Evolutionary conservation across 2,888 invertebrate species (phyloP), one percentile per base, ranked within the genome.

Genomic region (Netelia fuscicornis): DNA sequence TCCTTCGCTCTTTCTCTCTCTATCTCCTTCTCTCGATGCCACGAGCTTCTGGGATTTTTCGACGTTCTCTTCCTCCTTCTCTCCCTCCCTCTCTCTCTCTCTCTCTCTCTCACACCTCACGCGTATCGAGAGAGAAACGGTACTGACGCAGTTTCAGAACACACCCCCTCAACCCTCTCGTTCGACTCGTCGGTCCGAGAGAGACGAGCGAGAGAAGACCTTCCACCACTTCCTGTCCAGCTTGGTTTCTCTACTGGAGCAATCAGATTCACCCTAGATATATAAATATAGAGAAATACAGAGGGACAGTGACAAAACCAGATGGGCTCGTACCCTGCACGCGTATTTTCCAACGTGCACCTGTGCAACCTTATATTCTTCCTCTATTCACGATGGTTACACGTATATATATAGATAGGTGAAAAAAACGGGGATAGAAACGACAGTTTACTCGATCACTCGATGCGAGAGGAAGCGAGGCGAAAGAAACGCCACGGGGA

Each of bases 1-100:
- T 71, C 67, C 76, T 80, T 62, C 76, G 84, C 82, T 83, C 86
- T 86, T 83, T 65, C 81, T 30, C 20, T 76, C 56, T 48, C 20
- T 75, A 11, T 30, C 54, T 42, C 64, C 23, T 13, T 64, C 56
- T 58, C 23, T 71, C 70, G 2, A 58, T 48, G 58, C n/a, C 13
- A 1, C 54, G 10, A 8, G 37, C 58, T 79, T 60, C 58, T 74
- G 52, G 44, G 58, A 11, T n/a, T n/a, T 20, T 65, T 68, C 65
- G 58, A 52, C 48, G 25, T 81, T 25, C 37, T 58, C 25, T 48
- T 44, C 48, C 74, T 25, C 30, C 48, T 74, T 72, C 65, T 48
- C 20, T 56, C 37, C 1, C 37, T 56, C 37, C 1, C 37, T 5
- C 30, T 37, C 30, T 37, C 64, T 71, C 71, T 2, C 17, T n/a